Evolutionary conservation across 2,888 invertebrate species (phyloP), one percentile per base, ranked within the genome.

Genomic region (Pseudeuparius sepicola): DNA sequence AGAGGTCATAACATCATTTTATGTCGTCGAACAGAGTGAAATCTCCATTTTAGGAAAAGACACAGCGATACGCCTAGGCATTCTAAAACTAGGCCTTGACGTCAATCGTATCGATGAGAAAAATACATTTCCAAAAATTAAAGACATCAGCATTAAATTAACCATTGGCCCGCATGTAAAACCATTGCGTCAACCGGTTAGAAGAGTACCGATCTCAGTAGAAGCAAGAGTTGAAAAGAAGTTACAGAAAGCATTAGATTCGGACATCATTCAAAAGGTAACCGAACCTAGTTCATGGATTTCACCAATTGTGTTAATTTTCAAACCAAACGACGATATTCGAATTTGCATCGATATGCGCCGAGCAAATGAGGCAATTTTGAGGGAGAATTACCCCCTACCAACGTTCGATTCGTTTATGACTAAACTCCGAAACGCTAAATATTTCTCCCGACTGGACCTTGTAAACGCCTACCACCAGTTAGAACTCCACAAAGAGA

Each of bases 261-360:
- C 26, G 9, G 48, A 47, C 24, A 52, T 53, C 16, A 52, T 53
- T 20, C 48, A 51, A 39, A 39, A 39, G 30, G 51, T 53, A 3
- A 34, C 32, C 4, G 49, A 46, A 18, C 50, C 51, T 17, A 46
- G 46, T n/a, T n/a, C n/a, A n/a, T n/a, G n/a, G n/a, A n/a, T n/a
- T n/a, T n/a, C n/a, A n/a, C 43, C 52, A 7, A 41, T 55, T 6
- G 51, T 52, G 4, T 36, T 51, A 14, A 49, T 48, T n/a, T 44
- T 49, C 23, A 53, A 53, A 36, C 41, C 39, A 27, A 42, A 43
- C 34, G 50, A 45, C 3, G 46, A 46, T 14, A 43, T 55, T 10
- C 39, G 50, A 3, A 32, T 55, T 14, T 53, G 54, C 34, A 36
- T 53, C 15, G 54, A 55, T n/a, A n/a, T n/a, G n/a, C n/a, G n/a